These are phyloP conservation scores for Dicaeum eximium DNA, from an alignment of 2,113 vertebrate species.

Conservation along the genomic window DNA sequence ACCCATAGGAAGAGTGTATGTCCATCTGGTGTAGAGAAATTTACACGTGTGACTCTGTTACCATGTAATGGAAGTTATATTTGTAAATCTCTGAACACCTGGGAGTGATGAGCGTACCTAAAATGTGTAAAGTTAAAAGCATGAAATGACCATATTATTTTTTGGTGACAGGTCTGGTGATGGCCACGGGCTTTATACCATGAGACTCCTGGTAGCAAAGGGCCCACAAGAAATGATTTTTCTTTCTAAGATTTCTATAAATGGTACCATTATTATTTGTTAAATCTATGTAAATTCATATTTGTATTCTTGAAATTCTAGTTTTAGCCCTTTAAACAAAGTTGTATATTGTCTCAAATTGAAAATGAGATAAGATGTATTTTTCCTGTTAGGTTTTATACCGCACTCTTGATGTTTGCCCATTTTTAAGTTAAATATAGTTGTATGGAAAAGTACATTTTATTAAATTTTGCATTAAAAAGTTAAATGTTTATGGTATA, in stretches of 20 bases:
- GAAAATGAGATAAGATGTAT: constrained; percentile 72
- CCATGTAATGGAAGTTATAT: constrained; percentile 71
- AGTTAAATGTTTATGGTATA: constrained; percentile 66
- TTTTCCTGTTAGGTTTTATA: constrained; percentile 73
- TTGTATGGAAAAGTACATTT: constrained; percentile 61
- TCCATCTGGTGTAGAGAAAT: constrained; percentile 50
- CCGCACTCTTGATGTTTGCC: constrained; percentile 66
- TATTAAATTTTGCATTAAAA: constrained; percentile 70
- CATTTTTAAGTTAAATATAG: constrained; percentile 70
- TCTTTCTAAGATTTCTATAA: constrained; percentile 71
- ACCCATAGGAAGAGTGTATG: constrained; percentile 62
- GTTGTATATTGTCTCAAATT: constrained; percentile 73
- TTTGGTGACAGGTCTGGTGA: constrained; percentile 64
- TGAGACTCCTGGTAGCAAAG: constrained; percentile 63
- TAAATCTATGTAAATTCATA: constrained; percentile 73
- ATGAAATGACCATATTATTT: constrained; percentile 61
- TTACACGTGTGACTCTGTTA: constrained; percentile 63
- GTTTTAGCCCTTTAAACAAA: constrained; percentile 73
- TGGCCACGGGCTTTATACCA: constrained; percentile 64
- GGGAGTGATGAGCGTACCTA: constrained; percentile 13
- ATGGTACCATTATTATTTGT: constrained; percentile 73
- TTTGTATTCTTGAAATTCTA: constrained; percentile 71
- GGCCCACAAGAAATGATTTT: constrained; percentile 62
- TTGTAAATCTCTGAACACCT: constrained; percentile 60
- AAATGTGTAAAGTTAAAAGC: constrained; percentile 63